Evolutionary conservation across 1,140 invertebrate species (phyloP).

Genomic region (Anagrus nilaparvatae): DNA sequence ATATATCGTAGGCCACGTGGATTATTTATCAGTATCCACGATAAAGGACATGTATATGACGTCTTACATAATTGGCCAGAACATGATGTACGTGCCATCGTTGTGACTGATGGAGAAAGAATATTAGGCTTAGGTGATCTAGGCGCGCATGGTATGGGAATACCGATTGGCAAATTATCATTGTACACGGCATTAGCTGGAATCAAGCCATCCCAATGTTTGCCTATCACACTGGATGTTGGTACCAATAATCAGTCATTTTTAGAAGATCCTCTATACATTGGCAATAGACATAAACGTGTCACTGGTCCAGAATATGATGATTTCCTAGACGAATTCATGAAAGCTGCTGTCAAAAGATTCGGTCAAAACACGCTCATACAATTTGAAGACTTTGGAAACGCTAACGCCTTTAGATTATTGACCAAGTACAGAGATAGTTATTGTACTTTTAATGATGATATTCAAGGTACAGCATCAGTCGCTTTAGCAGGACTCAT

Average conservation of each 20-base stretch:
- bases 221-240: slow-evolving; percentile 85
- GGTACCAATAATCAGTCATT: slow-evolving; percentile 83
- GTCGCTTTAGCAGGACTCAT: slow-evolving; percentile 87
- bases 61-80: slow-evolving; percentile 82
- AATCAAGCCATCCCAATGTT: slow-evolving; percentile 79
- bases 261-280: slow-evolving; percentile 83
- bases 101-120: slow-evolving; percentile 89
- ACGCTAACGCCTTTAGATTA: slow-evolving; percentile 79
- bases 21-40: slow-evolving; percentile 94
- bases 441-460: slow-evolving; percentile 94
- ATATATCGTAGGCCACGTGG: slow-evolving; percentile 85
- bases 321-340: slow-evolving; percentile 94
- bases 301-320: slow-evolving; percentile 77
- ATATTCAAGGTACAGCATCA: slow-evolving; percentile 86
- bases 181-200: slow-evolving; percentile 87
- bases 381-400: slow-evolving; percentile 94
- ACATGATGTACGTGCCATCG: slow-evolving; percentile 76
- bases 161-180: slow-evolving; percentile 83
- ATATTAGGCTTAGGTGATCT: slow-evolving; percentile 88
- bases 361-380: slow-evolving; percentile 76
- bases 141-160: slow-evolving; percentile 92
- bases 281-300: slow-evolving; percentile 77
- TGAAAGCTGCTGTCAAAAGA: slow-evolving; percentile 77
- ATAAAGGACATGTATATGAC: slow-evolving; percentile 83
- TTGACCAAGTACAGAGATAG: slow-evolving; percentile 72